Base-by-base conservation (phyloP, 2,888 invertebrate genomes). In the Oligia fasciuncula region DNA sequence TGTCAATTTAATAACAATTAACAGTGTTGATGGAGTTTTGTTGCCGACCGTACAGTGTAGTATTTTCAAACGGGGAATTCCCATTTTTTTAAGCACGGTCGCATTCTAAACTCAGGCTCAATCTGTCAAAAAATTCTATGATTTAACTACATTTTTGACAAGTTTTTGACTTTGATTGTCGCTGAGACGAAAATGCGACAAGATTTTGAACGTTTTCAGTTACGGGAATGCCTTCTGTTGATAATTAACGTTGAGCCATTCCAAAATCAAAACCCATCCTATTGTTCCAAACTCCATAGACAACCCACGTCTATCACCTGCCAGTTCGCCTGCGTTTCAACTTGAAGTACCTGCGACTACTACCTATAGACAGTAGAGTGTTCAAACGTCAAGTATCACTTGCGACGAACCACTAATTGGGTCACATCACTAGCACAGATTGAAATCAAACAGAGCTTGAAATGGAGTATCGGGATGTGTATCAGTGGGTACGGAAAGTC, bases 361-460 rank as follows among this genome's bases (percentile, higher is more conserved):
- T 70, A 79, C 60, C 29, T 60, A 62, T 73, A 77, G 77, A 77
- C 51, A 68, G 65, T 73, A 73, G 60, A 86, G 81, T 84, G 74
- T 87, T 88, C 87, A 81, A 78, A 75, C 76, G 74, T 79, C 65
- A 76, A 77, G 80, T 76, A 80, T 83, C 87, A 84, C 82, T 87
- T 84, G 87, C 87, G 85, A 84, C 78, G 80, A 77, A 77, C 86
- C 85, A 71, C 87, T 93, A 93, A 93, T 93, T 93, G 93, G 92
- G 93, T 93, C 93, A 91, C 91, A 92, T 92, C 91, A 90, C 89
- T 88, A 87, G 88, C 78, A 75, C 85, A 89, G 89, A 91, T 91
- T 91, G 89, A 93, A 91, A 90, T 90, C 89, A 91, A 93, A 92
- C 90, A 90, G 90, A 86, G 88, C 88, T 88, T 86, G 90, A 90